Base-by-base conservation (phyloP, 2,113 vertebrate genomes). In the Puma concolor region DNA sequence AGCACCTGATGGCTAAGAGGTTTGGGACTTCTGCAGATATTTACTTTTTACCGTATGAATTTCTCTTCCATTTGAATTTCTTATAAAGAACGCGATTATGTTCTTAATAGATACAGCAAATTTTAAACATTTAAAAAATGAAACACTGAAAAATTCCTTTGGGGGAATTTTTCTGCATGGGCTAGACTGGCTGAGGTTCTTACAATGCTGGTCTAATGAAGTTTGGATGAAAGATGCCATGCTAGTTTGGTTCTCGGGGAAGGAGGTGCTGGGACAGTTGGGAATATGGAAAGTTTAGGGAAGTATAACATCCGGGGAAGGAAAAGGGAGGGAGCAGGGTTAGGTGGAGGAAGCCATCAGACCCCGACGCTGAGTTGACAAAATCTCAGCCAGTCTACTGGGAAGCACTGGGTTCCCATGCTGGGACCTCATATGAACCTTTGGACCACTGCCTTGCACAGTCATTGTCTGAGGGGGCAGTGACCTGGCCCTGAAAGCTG, bases 111-210 rank as follows among this genome's bases (percentile, higher is more conserved):
- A 74, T 36, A 69, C 85, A 91, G 33, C 0, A 85, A 87, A 66
- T 93, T 94, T 77, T 90, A 93, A 60, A 76, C 23, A 11, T 82
- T 92, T 88, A 33, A 66, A 86, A 91, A 93, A 27, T 54, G 27
- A 91, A 91, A 41, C 13, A 25, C 7, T 85, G 63, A 93, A 79
- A 76, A 82, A 16, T 85, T 84, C 41, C 48, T 66, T 57, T 11
- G 17, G 9, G 33, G 19, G 8, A 4, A 21, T 57, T 95, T 95
- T 91, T 84, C 27, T 80, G 14, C 66, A 57, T 0, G 1, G 13
- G 63, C 14, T 31, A 64, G 66, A 12, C 14, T 54, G 38, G 33
- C 25, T 76, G n/a, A 93, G 29, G 29, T 76, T 54, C 44, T 48
- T 64, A 60, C 2, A 48, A 71, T 17, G 12, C n/a, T 38, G 10